phyloP scores from a whole-genome alignment of 2,113 vertebrate species.

The Corapipo altera region DNA sequence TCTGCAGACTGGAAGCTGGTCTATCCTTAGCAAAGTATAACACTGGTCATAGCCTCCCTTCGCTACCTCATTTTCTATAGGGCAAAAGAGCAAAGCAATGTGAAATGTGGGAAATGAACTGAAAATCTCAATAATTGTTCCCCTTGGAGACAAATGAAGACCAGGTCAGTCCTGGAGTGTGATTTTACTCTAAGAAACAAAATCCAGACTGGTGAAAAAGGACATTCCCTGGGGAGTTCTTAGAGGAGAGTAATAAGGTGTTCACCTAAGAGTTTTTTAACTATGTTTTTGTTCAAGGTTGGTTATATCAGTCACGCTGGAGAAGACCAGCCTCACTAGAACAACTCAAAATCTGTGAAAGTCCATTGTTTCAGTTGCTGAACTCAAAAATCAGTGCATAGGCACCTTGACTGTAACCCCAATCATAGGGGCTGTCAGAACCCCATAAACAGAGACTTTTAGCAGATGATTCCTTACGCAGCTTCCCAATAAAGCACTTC shows the following conservation, averaged over 20 bases:
- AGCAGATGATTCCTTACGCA: background rate
- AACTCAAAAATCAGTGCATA: background rate
- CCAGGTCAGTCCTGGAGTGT: background rate
- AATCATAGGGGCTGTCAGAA: background rate
- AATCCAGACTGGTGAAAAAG: background rate
- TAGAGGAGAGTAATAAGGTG: background rate
- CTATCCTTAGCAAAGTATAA: background rate
- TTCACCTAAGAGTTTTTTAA: background rate
- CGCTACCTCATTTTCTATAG: background rate
- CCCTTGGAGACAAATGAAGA: background rate
- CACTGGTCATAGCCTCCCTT: background rate
- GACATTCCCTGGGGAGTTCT: background rate
- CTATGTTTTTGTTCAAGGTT: background rate
- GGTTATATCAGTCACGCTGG: background rate
- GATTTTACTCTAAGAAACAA: background rate
- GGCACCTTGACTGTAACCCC: accelerated
- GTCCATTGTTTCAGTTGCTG: background rate
- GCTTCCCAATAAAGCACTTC: background rate
- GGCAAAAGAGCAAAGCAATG: background rate
- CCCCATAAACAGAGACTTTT: background rate
- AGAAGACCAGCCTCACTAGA: background rate
- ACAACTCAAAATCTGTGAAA: background rate
- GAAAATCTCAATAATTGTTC: background rate
- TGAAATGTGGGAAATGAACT: background rate
- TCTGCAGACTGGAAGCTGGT: background rate